Evolutionary conservation across 2,888 invertebrate species (phyloP), one percentile per base, ranked within the genome.

Genomic region (Mesorhabditis sp.): DNA sequence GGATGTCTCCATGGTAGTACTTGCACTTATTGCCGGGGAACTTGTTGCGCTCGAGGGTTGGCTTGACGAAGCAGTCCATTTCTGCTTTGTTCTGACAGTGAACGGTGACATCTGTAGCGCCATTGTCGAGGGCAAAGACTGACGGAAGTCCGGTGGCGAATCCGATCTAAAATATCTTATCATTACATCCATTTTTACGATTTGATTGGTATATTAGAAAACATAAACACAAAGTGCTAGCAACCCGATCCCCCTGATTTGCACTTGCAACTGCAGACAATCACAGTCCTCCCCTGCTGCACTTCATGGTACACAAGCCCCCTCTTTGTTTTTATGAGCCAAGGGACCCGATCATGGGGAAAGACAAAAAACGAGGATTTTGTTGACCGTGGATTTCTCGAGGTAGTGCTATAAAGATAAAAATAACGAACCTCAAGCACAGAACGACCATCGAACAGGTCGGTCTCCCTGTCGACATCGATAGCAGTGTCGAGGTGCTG

Each of bases 91-190:
- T 74, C 73, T 71, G 66, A 44, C 76, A 74, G 69, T 82, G 79
- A 65, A 83, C 67, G 4, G 80, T 70, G 45, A 83, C 73, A 50
- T 81, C 76, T 43, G 73, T 71, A 5, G 83, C 83, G 28, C 83
- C 83, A 66, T 75, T 76, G 64, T 77, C 79, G 63, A 79, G 76
- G 1, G 83, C 83, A 45, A 80, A 80, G 6, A 80, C 77, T 5
- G 83, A 77, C 5, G 83, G 83, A 15, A 83, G 75, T 15, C 83
- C 83, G 43, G 82, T 82, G 42, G 77, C 72, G 72, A 82, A 83
- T 13, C 83, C 83, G 61, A 83, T 73, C 76, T 71, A 44, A 58
- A 72, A 71, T 44, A 43, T 13, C 28, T 28, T 28, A 28, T 28
- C 28, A 28, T 28, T 28, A 28, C 28, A 28, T 28, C 28, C 28